Evolutionary conservation across 2,113 vertebrate species (phyloP).

Genomic region (Carettochelys insculpta): DNA sequence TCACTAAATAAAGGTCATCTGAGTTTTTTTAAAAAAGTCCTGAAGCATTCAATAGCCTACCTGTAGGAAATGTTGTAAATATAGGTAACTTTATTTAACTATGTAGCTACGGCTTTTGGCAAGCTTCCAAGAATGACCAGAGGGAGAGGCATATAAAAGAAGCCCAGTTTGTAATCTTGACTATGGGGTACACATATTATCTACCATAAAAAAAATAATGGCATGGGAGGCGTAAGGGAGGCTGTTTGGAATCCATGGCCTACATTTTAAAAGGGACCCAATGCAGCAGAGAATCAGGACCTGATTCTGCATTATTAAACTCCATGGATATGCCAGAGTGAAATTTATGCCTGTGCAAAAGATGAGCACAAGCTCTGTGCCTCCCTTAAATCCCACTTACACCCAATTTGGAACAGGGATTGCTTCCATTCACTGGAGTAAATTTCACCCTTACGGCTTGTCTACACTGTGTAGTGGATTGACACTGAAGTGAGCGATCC

Average conservation of each 20-base stretch:
- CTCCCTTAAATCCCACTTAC: fast-evolving
- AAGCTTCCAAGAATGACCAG: not conserved
- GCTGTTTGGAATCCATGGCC: not conserved
- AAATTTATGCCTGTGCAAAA: not conserved
- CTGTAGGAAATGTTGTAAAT: not conserved
- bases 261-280: not conserved
- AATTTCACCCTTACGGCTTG: not conserved
- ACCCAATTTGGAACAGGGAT: fast-evolving
- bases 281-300: not conserved
- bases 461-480: too few species aligned
- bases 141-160: not conserved
- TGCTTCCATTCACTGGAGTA: not conserved
- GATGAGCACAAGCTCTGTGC: not conserved
- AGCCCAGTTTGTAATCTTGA: not conserved
- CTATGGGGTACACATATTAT: not conserved
- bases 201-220: not conserved
- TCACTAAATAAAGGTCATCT: not conserved
- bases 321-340: not conserved
- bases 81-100: not conserved
- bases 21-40: not conserved
- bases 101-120: not conserved
- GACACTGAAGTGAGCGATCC: too few species aligned
- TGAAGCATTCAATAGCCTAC: not conserved
- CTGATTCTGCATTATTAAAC: not conserved
- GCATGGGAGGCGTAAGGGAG: not conserved